Evolutionary conservation across 2,888 invertebrate genomes (phyloP), one percentile per base, ranked within the genome.

Genomic region (Scaptodrosophila latifasciaeformis): DNA sequence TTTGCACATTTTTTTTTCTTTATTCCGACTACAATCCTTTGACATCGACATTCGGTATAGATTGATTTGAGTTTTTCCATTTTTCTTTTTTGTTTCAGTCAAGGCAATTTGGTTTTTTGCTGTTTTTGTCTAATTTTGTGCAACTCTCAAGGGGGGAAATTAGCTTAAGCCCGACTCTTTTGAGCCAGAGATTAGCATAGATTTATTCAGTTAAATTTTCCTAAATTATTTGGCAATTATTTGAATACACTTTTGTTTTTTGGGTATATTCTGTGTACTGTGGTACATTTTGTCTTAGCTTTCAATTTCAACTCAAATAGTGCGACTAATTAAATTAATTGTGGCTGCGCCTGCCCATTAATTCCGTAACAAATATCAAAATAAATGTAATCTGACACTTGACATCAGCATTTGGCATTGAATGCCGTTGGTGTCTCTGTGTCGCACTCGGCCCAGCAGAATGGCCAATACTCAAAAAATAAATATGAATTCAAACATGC

Each of bases 311-410:
- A 27, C 15, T 24, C 27, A 37, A 47, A 46, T n/a, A 43, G 66
- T 70, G 67, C 58, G 63, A 70, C 77, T 77, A 74, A 75, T 75
- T 77, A 77, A 80, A 66, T 75, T 74, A 75, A 75, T 80, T 80
- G 80, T 70, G 53, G 43, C 65, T 67, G 67, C 74, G 70, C 63
- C 70, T 61, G 63, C 58, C 70, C 70, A 77, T 65, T 77, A 62
- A 67, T 77, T 76, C 70, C 63, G 60, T 65, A 77, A 75, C 72
- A 75, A 75, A 75, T 75, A 79, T 75, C 67, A 54, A 70, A 63
- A 59, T 79, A 79, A 75, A 76, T 79, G 74, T 77, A 75, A 75
- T 75, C 74, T 75, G 74, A 75, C 74, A 75, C 74, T 75, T 75
- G 80, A 75, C 74, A 48, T 48, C 60, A 18, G 47, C 47, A 71